Base-by-base conservation (phyloP, 2,113 vertebrate species). In the Rhea americana region DNA sequence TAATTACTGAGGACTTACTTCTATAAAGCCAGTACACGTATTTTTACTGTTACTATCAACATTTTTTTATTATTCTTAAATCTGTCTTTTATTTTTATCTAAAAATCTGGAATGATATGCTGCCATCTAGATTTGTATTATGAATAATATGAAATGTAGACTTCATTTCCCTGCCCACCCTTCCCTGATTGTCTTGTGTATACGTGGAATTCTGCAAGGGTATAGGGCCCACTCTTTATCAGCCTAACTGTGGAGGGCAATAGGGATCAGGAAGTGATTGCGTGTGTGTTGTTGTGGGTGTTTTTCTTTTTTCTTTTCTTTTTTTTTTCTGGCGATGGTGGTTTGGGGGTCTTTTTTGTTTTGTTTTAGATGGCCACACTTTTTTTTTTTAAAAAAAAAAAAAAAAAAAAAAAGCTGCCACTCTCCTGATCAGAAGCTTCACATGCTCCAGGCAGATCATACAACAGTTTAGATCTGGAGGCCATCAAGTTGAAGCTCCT, bases 121-220 rank as follows among this genome's bases (percentile, higher is more conserved):
- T 85, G 58, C 25, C 8, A 20, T 48, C 17, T 65, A 56, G 32
- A 32, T 35, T 72, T 74, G 13, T 7, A 41, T 82, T 89, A 58
- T 72, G 32, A 82, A 68, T 18, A 68, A 79, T 13, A 7, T 72
- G 73, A 74, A 83, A 37, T 47, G 37, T 45, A 58, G 17, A 7
- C 73, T 58, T 67, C 25, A 25, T 11, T 45, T 35, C 35, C 35
- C 35, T 35, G 35, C 35, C 35, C 35, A 35, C 35, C 35, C 35
- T 35, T 35, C 35, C 35, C 35, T 35, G 35, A 35, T 35, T 35
- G 35, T 35, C 7, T 19, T 19, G 6, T 37, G n/a, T 61, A 67
- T 53, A 73, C 14, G 4, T 1, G 4, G 45, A 45, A 32, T 5
- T 83, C 45, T 37, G 21, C 0, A 1, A 48, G 19, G 6, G 5